These are phyloP conservation scores for Diploptera punctata DNA, from an alignment of 2,888 invertebrate species.

Conservation along the genomic window DNA sequence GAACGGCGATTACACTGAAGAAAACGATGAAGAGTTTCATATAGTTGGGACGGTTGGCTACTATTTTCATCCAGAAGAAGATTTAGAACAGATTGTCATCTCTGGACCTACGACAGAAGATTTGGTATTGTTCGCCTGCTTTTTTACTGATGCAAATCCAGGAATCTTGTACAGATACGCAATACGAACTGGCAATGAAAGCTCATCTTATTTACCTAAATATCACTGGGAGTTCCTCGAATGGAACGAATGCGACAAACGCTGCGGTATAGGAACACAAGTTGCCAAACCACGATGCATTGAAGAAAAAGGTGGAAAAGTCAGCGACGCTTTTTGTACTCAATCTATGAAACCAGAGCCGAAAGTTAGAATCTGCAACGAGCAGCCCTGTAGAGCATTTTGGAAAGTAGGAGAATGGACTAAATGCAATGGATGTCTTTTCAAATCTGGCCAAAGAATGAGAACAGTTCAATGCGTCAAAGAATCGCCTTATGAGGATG, in stretches of 20 bases:
- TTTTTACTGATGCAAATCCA: background rate
- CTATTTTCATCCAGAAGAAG: constrained; percentile 59
- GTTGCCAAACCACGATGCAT: constrained; percentile 62
- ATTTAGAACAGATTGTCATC: constrained; percentile 64
- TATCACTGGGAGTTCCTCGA: constrained; percentile 79
- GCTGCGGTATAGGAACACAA: constrained; percentile 79
- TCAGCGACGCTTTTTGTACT: constrained; percentile 61
- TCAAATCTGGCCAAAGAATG: constrained; percentile 52
- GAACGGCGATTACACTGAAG: constrained; percentile 61
- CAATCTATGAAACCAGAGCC: constrained; percentile 54
- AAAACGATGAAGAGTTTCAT: constrained; percentile 53
- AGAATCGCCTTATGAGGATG: constrained; percentile 55
- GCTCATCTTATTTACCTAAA: constrained; percentile 58
- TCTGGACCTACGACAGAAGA: constrained; percentile 67
- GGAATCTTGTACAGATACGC: background rate
- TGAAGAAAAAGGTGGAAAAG: constrained; percentile 67
- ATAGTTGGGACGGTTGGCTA: constrained; percentile 58
- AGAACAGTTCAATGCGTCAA: constrained; percentile 60
- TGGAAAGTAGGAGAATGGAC: constrained; percentile 61
- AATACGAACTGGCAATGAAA: constrained; percentile 65
- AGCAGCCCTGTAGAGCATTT: constrained; percentile 56
- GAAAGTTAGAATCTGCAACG: constrained; percentile 57
- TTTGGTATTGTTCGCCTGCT: constrained; percentile 64
- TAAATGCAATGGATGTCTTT: constrained; percentile 57
- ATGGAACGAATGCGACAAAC: constrained; percentile 80